phyloP scores from a whole-genome alignment of 2,888 invertebrate genomes.

The Chrysolina haemoptera region DNA sequence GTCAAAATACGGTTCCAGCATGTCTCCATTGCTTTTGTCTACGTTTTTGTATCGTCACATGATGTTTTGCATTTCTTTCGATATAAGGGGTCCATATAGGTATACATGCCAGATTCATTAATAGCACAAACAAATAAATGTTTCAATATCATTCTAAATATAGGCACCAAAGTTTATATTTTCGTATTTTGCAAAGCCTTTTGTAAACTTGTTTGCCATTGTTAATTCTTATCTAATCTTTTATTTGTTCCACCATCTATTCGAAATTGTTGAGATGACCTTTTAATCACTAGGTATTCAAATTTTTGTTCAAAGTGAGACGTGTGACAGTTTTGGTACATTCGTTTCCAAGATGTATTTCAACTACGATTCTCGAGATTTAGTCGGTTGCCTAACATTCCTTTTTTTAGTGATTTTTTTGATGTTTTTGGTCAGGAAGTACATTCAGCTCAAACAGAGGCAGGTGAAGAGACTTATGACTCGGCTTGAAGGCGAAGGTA shows the following conservation, averaged over 20 bases:
- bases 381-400: not conserved
- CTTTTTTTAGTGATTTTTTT: not conserved
- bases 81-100: no score
- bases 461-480: not conserved
- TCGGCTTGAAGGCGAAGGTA: not conserved
- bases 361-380: not conserved
- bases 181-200: not conserved
- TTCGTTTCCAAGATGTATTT: not conserved
- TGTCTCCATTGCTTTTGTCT: no score
- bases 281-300: not conserved
- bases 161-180: not conserved
- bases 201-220: slow-evolving; percentile 23
- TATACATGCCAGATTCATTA: no score
- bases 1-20: no score
- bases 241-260: slow-evolving; percentile 12
- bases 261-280: not conserved
- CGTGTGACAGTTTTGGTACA: not conserved
- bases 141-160: not conserved
- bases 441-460: not conserved
- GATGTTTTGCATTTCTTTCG: no score
- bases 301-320: slow-evolving; percentile 2
- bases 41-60: no score
- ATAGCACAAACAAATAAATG: not conserved
- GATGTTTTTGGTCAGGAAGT: not conserved
- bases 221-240: slow-evolving; percentile 38